Evolutionary conservation across 2,888 invertebrate genomes (phyloP).

Genomic region (Scelioninae gen. 2): DNA sequence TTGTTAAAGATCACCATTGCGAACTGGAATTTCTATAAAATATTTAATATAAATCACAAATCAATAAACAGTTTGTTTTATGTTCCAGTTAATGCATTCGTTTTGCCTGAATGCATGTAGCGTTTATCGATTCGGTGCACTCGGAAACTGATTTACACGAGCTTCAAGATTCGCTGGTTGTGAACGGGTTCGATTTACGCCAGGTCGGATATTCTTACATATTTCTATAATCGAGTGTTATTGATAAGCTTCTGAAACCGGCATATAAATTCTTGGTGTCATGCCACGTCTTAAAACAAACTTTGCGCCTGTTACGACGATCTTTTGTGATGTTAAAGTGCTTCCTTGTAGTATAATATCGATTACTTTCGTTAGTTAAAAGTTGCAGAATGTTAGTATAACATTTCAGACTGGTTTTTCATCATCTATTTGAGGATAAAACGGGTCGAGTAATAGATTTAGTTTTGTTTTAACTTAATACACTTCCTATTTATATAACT

Average conservation of each 20-base stretch:
- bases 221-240: conserved; percentile 67
- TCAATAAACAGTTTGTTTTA: conserved; percentile 55
- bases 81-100: conserved; percentile 34
- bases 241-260: conserved; percentile 66
- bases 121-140: conserved; percentile 39
- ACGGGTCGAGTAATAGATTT: neutral
- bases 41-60: conserved; percentile 53
- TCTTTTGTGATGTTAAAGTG: conserved; percentile 12
- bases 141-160: conserved; percentile 46
- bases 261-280: conserved; percentile 61
- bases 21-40: conserved; percentile 43
- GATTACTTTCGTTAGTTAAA: neutral
- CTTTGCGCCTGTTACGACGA: conserved; percentile 36
- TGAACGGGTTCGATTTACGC: conserved; percentile 63
- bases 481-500: too few relatives aligned
- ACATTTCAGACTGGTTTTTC: conserved; percentile 26
- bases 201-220: conserved; percentile 62
- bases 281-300: conserved; percentile 35
- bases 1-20: conserved; percentile 38
- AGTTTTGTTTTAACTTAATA: conserved; percentile 17
- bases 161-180: conserved; percentile 53
- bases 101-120: conserved; percentile 44
- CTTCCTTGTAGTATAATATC: conserved; percentile 20
- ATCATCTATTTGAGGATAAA: conserved; percentile 1
- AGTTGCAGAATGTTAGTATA: neutral